Evolutionary conservation across 2,888 invertebrate species (phyloP), one percentile per base, ranked within the genome.

Genomic region (Oscheius sp.): DNA sequence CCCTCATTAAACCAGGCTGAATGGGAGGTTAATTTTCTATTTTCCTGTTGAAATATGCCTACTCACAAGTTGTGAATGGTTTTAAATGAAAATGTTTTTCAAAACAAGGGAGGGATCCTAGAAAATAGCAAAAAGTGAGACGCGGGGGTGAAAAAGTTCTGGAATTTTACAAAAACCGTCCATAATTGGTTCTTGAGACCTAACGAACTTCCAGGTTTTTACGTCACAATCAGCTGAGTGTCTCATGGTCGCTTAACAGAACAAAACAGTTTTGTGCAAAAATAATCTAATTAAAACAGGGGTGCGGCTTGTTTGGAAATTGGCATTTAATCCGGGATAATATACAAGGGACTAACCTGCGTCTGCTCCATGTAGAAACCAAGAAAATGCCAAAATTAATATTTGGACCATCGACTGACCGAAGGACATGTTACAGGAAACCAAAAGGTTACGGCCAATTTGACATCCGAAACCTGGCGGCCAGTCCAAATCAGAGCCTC

Each of bases 391-490:
- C 35, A 35, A 35, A 58, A 29, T n/a, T 13, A 29, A 58, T 58
- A 58, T 7, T 12, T 7, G 2, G 29, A 58, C 29, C 58, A 25
- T 27, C 27, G 12, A 12, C 29, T 5, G 27, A n/a, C 21, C n/a
- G 58, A 29, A 27, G 29, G 29, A n/a, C 58, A 29, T 58, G 27
- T 29, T 29, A 27, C 45, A 63, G 45, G 63, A 23, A 29, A 49
- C 18, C 66, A 52, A 25, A 52, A 49, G 66, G 66, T 66, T 49
- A 66, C 66, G 66, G 52, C 29, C 52, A 66, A 66, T 66, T 66
- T 66, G 66, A 66, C 66, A 66, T 52, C 16, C 52, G 66, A 66
- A 66, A 66, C 66, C 66, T 66, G 66, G 66, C 29, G 66, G 66
- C 35, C 66, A 66, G 61, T 27, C 66, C 66, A 66, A 66, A 66